Conservation (phyloP, 2,888 invertebrate species). For the Norana najaformis region DNA sequence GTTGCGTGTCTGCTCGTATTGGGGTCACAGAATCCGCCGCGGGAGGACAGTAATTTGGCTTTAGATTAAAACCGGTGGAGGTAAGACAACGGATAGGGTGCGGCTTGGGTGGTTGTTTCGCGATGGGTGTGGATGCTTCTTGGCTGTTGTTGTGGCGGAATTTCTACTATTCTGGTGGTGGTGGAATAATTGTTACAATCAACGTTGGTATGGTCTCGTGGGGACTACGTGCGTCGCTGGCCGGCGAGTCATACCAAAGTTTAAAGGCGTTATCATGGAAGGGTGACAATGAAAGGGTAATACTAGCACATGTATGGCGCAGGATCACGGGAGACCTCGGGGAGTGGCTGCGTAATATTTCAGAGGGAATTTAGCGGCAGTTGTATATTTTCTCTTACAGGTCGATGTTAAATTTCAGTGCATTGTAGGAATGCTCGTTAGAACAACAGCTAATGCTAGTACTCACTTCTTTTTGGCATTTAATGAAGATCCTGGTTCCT, state of each 20-base stretch:
- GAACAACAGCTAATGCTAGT: too few relatives aligned
- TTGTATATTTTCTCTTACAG: too few relatives aligned
- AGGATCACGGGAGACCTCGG: background rate
- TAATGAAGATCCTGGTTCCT: too few relatives aligned
- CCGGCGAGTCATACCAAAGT: background rate
- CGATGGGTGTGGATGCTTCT: background rate
- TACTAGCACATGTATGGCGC: background rate
- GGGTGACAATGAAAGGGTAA: background rate
- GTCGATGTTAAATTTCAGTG: too few relatives aligned
- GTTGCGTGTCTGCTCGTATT: background rate
- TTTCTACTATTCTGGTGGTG: background rate
- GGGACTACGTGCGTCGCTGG: background rate
- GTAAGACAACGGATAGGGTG: background rate
- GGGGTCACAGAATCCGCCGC: background rate
- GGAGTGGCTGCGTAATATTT: background rate
- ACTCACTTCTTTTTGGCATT: too few relatives aligned
- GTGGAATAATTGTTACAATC: background rate
- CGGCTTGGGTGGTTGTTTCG: background rate
- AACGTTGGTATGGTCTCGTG: background rate
- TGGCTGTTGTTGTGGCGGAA: background rate
- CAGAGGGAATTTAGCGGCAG: too few relatives aligned
- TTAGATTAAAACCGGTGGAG: background rate
- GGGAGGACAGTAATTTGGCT: background rate
- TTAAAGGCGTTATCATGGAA: background rate
- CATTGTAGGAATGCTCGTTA: too few relatives aligned